Conservation (phyloP, 2,888 invertebrate species). For the Spatulosminthurus flaviceps region DNA sequence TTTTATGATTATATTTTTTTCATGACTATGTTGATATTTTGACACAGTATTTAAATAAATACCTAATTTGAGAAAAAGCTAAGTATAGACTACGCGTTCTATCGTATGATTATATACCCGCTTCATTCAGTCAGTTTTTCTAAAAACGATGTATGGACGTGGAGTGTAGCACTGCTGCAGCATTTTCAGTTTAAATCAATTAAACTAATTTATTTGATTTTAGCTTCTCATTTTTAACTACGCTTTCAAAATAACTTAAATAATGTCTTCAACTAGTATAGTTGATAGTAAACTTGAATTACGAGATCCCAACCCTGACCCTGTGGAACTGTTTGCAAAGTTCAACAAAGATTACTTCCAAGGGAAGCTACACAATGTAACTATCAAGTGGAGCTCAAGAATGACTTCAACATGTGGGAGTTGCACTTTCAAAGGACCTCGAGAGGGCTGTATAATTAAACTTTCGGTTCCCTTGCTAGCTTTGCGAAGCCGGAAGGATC, state of each 20-base stretch:
- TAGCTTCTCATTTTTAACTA: no score
- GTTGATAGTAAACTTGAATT: not conserved
- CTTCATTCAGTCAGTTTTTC: no score
- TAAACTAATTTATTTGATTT: no score
- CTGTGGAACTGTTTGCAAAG: constrained; percentile 82
- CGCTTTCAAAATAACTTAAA: not conserved
- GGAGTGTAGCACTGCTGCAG: no score
- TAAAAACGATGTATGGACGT: no score
- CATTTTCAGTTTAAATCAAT: no score
- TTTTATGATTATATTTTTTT: not conserved
- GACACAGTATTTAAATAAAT: not conserved
- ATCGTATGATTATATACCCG: no score
- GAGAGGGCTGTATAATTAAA: constrained; percentile 81
- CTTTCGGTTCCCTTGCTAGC: constrained; percentile 91
- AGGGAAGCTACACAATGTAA: constrained; percentile 78
- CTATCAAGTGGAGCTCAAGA: constrained; percentile 92
- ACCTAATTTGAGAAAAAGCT: not conserved
- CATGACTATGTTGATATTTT: not conserved
- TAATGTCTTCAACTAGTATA: not conserved
- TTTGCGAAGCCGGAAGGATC: constrained; percentile 89
- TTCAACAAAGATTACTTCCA: constrained; percentile 89
- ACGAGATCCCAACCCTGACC: constrained; percentile 90
- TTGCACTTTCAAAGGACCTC: constrained; percentile 74
- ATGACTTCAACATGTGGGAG: constrained; percentile 86
- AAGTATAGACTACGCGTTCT: no score